Percentiles rank a stretch among this genome's conserved stretches.
phyloP scores from a whole-genome alignment of 2,113 vertebrate genomes.

The Micromys minutus region DNA sequence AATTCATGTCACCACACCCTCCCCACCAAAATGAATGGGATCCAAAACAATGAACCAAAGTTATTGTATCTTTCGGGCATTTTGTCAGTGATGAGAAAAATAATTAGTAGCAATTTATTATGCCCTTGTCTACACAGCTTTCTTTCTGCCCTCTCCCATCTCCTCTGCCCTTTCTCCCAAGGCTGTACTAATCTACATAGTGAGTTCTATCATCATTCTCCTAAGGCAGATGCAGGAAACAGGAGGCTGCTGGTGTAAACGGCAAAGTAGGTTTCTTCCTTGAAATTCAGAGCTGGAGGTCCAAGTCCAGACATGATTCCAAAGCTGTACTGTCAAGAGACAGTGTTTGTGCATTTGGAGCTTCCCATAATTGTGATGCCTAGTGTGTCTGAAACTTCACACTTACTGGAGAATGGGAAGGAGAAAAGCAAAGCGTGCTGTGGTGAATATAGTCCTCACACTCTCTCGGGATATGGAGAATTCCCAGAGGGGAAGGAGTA shows the following conservation, averaged over 20 bases:
- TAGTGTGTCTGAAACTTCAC: too few relatives aligned
- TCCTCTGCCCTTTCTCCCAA: background rate
- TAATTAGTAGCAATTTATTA: background rate
- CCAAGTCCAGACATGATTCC: background rate
- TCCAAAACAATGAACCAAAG: background rate
- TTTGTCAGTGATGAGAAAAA: background rate
- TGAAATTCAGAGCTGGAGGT: background rate
- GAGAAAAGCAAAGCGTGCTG: background rate
- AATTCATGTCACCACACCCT: too few relatives aligned
- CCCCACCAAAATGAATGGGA: too few relatives aligned
- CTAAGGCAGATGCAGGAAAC: background rate
- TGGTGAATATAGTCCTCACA: background rate
- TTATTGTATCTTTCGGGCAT: background rate
- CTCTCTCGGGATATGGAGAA: constrained; percentile 85
- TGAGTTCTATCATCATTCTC: background rate
- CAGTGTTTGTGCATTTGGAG: background rate
- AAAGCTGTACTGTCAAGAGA: background rate
- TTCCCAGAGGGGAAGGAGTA: constrained; percentile 75
- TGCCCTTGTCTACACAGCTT: background rate
- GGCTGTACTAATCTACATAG: background rate
- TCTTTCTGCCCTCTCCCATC: background rate
- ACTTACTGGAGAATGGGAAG: background rate
- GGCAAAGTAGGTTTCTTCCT: background rate
- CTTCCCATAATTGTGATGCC: background rate
- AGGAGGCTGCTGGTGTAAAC: background rate